Base-by-base conservation (phyloP, 2,113 vertebrate genomes). In the Phylloscopus whistleri region DNA sequence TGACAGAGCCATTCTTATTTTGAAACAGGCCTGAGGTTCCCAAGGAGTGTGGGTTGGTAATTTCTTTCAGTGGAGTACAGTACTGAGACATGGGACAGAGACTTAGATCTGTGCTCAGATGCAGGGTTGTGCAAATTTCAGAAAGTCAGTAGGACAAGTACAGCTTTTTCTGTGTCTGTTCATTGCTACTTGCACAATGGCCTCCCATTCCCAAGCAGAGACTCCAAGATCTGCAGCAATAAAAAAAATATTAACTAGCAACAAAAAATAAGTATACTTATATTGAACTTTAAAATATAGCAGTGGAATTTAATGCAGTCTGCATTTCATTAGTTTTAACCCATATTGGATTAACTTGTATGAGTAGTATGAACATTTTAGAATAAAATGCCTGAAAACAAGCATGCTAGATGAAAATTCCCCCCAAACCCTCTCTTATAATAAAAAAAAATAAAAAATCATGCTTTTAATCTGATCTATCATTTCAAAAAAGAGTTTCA, bases 241-340 rank as follows among this genome's bases (percentile, higher is more conserved):
- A 80, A 89, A 88, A 87, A 70, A 75, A 75, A 28, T 4, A 75
- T 10, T 78, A 79, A 87, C 72, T 30, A 78, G 28, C 2, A 92
- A 87, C 60, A 59, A 89, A 91, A 89, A 43, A 48, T 31, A 82
- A 82, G 30, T 84, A 60, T 52, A 30, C 22, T 56, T 62, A 33
- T 5, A 37, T 15, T 60, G 44, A 92, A 84, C 41, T 60, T 86
- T 64, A 6, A 89, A 91, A 79, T 62, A 58, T 2, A 58, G 19
- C 58, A 3, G 1, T 73, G 37, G 66, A 93, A 94, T 83, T 78
- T 69, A 91, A 94, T 23, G 15, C 53, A 85, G 55, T 16, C 70
- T 87, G 84, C 15, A 79, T 92, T 87, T 84, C 41, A 82, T 95
- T 93, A 93, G 28, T 76, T 96, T 94, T 59, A 90, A 72, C 31